Evolutionary conservation across 2,888 invertebrate species (phyloP).

Genomic region (Fragum fragum): DNA sequence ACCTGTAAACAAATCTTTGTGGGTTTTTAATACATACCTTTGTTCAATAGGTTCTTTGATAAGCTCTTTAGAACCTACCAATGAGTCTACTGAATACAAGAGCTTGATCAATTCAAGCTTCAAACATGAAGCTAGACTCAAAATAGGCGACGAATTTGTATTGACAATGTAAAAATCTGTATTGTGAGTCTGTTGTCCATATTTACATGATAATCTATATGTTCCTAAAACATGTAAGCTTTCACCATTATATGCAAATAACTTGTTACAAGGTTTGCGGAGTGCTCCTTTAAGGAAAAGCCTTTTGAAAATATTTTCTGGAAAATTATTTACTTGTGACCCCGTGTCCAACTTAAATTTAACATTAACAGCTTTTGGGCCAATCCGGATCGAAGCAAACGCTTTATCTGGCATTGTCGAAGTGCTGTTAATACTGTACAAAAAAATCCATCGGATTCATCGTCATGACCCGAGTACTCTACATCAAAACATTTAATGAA

Average conservation of each 20-base stretch:
- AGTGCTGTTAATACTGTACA: neutral
- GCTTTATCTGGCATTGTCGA: slow-evolving; percentile 8
- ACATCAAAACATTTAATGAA: neutral
- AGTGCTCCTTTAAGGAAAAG: neutral
- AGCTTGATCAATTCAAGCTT: slow-evolving; percentile 1
- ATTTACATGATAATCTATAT: neutral
- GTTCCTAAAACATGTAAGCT: neutral
- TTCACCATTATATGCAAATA: slow-evolving; percentile 7
- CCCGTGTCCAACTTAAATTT: slow-evolving; percentile 27
- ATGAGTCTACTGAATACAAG: neutral
- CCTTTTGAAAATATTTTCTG: slow-evolving; percentile 3
- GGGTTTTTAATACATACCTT: slow-evolving; percentile 36
- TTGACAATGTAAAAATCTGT: neutral
- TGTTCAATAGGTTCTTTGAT: too few relatives aligned
- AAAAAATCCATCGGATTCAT: neutral
- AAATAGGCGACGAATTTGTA: neutral
- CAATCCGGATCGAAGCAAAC: slow-evolving; percentile 9
- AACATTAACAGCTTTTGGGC: neutral
- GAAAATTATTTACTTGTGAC: slow-evolving; percentile 30
- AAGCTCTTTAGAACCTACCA: neutral
- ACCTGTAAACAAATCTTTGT: slow-evolving; percentile 43
- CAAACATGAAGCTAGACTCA: neutral
- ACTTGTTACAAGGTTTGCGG: neutral
- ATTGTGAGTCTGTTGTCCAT: neutral
- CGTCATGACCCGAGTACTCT: too few relatives aligned